Base-by-base conservation (phyloP, 1,140 invertebrate genomes). In the Drosophila sturtevanti region DNA sequence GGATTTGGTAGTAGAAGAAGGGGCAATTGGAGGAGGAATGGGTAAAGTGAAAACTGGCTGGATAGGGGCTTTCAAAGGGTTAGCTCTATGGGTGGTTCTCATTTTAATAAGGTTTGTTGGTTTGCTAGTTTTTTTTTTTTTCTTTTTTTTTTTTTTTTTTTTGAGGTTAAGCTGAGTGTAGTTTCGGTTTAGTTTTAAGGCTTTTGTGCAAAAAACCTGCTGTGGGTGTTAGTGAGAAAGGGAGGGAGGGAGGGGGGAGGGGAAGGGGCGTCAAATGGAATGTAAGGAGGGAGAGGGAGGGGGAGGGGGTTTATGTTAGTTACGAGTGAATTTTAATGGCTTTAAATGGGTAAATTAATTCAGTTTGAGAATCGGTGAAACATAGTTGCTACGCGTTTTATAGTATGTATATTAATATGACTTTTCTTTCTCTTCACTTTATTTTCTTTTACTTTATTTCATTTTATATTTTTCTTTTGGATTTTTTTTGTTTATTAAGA, bases 21-120 rank as follows among this genome's bases (percentile, higher is more conserved):
- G 27, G 27, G 27, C 27, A 35, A n/a, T n/a, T n/a, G 63, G 16
- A 38, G 27, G 18, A 7, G 16, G 27, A 54, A 4, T 9, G 37
- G 10, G 4, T 48, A 7, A 11, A n/a, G 41, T 10, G 18, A 7
- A 18, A 12, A 12, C 1, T 31, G 44, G 51, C 12, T 22, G 44
- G 24, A 12, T 27, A 31, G 38, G 18, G 41, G 61, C 54, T 44
- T 62, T 70, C 41, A 48, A 48, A 48, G 66, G 77, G 75, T 77
- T 63, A 68, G 77, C 70, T 74, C 63, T 67, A 68, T 77, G 77
- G 73, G 56, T 60, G 74, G 78, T 67, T 86, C 67, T 68, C 74
- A 86, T 86, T 86, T 86, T 86, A 86, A 86, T 86, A 86, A 86
- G 81, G 78, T 86, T 86, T 86, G 78, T 86, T 86, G 78, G 81